Evolutionary conservation across 2,113 vertebrate species (phyloP), one percentile per base, ranked within the genome.

Genomic region (Anarrhichthys ocellatus): DNA sequence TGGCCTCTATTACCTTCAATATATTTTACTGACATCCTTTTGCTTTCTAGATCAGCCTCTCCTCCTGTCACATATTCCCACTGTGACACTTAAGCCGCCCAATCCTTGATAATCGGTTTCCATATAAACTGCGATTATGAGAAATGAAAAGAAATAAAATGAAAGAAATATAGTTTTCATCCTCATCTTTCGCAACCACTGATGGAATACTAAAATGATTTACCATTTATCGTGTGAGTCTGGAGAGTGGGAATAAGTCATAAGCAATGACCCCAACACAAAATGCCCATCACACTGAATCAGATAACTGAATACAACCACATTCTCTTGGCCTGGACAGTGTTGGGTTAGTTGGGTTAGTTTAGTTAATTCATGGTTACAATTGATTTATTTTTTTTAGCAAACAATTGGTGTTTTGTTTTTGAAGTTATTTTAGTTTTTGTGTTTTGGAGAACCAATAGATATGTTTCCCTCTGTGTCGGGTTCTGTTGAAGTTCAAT

Each of bases 1-100:
- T 84, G 76, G 80, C 46, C 79, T 84, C 36, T 32, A 2, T 88
- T 78, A 68, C 27, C 4, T 7, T 68, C 17, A 63, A 68, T 78
- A 65, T 61, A 56, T 79, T 84, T 73, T 65, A 71, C 34, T 61
- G 61, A 38, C 68, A 27, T 18, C 67, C 27, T 59, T 64, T 69
- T 76, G 54, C 65, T 76, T 63, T 68, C 61, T 73, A 74, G 29
- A 77, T 61, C 46, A 62, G 34, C 56, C 58, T 58, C 48, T 73
- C 32, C 27, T 66, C 29, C 48, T 65, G 76, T 74, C 46, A 69
- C 70, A 38, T 70, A 59, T 5, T 27, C 32, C 59, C 48, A 54
- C 42, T n/a, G 0, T 75, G 59, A 70, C 54, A 82, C 61, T 64
- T 64, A 73, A 86, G 66, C 34, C 11, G 0, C 32, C 32, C 50